phyloP scores from a whole-genome alignment of 2,797 vertebrate species.

The Perodicticus potto region DNA sequence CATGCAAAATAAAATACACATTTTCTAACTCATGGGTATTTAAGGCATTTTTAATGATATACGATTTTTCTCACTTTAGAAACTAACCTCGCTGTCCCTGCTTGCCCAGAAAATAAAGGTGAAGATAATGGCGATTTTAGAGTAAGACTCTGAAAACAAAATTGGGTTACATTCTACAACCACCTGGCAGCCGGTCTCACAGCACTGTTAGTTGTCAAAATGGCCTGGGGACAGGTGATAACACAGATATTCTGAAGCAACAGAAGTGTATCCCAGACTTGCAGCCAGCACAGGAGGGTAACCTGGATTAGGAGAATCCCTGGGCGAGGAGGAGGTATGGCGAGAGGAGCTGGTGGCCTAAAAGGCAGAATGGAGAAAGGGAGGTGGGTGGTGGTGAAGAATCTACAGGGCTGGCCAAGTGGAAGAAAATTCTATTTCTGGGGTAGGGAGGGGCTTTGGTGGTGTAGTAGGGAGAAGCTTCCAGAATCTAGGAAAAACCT shows the following conservation, averaged over 20 bases:
- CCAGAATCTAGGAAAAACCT: neutral
- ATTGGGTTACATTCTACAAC: slow-evolving; percentile 30
- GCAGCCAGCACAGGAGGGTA: neutral
- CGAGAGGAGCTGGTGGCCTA: neutral
- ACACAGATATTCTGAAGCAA: neutral
- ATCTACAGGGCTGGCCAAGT: no score
- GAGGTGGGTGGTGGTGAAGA: rapidly evolving
- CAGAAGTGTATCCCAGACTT: neutral
- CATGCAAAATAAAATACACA: neutral
- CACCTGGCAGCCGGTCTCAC: neutral
- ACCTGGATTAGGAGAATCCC: neutral
- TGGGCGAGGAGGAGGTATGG: neutral
- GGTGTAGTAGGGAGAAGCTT: neutral
- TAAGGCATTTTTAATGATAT: slow-evolving; percentile 30
- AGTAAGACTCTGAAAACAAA: slow-evolving; percentile 22
- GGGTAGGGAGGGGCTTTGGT: neutral
- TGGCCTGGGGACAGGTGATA: neutral
- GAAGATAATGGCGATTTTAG: neutral
- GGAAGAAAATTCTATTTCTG: neutral
- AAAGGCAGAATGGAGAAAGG: neutral
- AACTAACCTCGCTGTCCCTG: neutral
- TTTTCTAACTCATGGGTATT: neutral
- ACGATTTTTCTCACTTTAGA: neutral
- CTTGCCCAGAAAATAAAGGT: slow-evolving; percentile 35
- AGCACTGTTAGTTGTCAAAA: neutral